Conservation (phyloP, 2,888 invertebrate genomes). For the Thymelicus acteon region DNA sequence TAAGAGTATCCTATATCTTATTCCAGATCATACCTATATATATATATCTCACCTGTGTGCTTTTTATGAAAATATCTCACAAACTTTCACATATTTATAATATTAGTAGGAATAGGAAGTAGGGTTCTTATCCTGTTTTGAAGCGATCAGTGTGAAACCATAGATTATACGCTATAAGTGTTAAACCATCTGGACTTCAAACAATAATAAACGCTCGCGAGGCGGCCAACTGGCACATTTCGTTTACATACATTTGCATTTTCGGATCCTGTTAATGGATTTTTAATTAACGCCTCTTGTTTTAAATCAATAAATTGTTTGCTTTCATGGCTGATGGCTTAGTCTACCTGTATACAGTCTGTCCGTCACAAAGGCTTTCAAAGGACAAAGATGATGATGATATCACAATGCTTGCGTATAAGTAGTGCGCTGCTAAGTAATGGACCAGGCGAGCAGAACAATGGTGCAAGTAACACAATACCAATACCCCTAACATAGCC, state of each 20-base stretch:
- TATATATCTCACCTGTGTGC: too few relatives aligned
- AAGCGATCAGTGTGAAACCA: neutral
- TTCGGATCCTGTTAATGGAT: conserved; percentile 16
- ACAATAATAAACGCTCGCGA: conserved; percentile 1
- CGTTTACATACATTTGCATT: conserved; percentile 21
- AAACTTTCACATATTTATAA: too few relatives aligned
- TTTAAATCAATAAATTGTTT: conserved; percentile 15
- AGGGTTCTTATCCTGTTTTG: neutral
- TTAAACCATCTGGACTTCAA: neutral
- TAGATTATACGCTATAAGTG: too few relatives aligned
- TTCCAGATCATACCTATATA: too few relatives aligned
- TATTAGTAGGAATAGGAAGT: too few relatives aligned
- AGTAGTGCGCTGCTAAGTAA: neutral
- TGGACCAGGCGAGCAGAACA: conserved; percentile 22
- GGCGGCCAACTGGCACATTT: conserved; percentile 6
- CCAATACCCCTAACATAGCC: neutral
- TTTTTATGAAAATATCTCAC: too few relatives aligned
- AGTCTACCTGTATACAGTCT: neutral
- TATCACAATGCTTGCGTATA: neutral
- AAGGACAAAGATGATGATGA: conserved; percentile 6
- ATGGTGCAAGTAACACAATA: conserved; percentile 4
- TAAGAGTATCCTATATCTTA: too few relatives aligned
- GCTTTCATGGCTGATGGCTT: conserved; percentile 10
- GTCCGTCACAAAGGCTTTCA: conserved; percentile 10
- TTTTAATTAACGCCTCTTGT: neutral